Base-by-base conservation (phyloP, 2,888 invertebrate genomes). In the Leptura quadrifasciata region DNA sequence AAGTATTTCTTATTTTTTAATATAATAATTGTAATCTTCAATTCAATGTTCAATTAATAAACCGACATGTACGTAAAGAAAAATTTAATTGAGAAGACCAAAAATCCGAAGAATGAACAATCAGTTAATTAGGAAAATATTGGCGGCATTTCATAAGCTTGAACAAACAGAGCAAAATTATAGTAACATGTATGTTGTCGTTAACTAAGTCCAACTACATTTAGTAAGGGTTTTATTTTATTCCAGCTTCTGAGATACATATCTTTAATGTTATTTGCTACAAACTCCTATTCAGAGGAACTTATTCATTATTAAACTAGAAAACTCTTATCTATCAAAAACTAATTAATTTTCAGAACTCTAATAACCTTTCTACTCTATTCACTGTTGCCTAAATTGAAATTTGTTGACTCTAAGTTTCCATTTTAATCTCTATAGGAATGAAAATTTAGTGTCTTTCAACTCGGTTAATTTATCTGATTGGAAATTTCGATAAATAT, bases 401-500 rank as follows among this genome's bases (percentile, higher is more conserved):
- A 47, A 47, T 47, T 47, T 47, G 47, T 47, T 47, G 47, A 47
- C 15, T 47, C 4, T n/a, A 47, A 47, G n/a, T 47, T 47, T 15
- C 39, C 39, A 39, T 39, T 31, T 47, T 47, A 47, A 47, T 47
- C 47, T 47, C 0, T n/a, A 47, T 47, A n/a, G n/a, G 15, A n/a
- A 47, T n/a, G 47, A 47, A 47, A 47, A 47, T 47, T 47, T 47
- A 47, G n/a, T 47, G n/a, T 47, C 47, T 58, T 58, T 47, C 64
- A 20, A 20, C 39, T 64, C 64, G 47, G 15, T 52, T 54, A 67
- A 67, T 67, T 67, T 54, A 67, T 67, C 54, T 24, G 67, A 67
- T 67, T 52, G 54, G 27, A 67, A 24, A 67, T 55, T 67, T 67
- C 67, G 52, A 54, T 67, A 52, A 67, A 67, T 52, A 67, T 67